Conservation (phyloP, 2,113 vertebrate genomes). For the Vulpes ferrilata region DNA sequence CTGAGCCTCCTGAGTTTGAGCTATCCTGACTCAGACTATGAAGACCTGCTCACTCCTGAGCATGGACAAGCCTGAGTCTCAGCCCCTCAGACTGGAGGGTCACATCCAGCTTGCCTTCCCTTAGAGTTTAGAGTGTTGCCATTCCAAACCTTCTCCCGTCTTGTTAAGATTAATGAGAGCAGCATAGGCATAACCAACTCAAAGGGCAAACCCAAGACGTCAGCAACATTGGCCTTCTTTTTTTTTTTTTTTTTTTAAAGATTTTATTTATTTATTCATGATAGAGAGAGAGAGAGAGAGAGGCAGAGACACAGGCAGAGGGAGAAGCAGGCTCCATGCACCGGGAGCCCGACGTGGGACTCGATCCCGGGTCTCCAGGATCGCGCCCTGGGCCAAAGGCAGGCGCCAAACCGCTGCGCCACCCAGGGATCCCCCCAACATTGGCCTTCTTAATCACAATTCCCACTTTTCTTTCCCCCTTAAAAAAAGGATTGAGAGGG, state of each 20-base stretch:
- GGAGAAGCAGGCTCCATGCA: no score
- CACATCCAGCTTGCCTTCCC: not conserved
- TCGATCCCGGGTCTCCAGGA: no score
- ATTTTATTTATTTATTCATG: no score
- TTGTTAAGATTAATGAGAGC: not conserved
- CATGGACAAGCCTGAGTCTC: not conserved
- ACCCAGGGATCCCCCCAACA: no score
- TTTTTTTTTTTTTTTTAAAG: no score
- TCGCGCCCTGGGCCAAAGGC: no score
- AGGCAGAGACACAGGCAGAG: no score
- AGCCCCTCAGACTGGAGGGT: not conserved
- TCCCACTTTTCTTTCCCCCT: not conserved
- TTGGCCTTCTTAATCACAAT: not conserved
- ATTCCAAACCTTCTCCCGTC: not conserved
- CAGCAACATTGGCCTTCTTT: not conserved
- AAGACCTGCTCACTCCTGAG: not conserved
- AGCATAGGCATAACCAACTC: not conserved
- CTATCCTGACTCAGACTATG: not conserved
- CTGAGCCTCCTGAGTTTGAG: not conserved
- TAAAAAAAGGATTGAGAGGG: not conserved
- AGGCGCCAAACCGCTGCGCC: no score
- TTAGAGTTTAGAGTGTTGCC: not conserved
- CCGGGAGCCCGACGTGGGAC: no score
- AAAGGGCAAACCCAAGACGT: not conserved
- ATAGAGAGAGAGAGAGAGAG: no score